Conservation (phyloP, 2,113 vertebrate species). For the Taurulus bubalis region DNA sequence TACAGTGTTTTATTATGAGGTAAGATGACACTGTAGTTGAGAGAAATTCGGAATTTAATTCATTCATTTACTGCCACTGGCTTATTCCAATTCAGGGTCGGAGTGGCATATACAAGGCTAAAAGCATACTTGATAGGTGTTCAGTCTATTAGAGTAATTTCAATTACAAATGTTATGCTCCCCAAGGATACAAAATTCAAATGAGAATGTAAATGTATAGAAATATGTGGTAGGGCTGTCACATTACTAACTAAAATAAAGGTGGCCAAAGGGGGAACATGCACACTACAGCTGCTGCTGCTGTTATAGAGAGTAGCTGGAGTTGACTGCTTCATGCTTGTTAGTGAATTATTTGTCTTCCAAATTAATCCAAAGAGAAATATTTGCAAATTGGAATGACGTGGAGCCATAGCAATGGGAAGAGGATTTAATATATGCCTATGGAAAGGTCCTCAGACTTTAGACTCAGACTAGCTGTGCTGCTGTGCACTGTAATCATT, state of each 20-base stretch:
- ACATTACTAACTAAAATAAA: neutral
- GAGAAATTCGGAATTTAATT: neutral
- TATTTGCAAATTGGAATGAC: neutral
- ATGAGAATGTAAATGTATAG: neutral
- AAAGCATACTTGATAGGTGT: conserved; percentile 28
- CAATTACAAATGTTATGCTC: conserved; percentile 2
- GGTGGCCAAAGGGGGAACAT: neutral
- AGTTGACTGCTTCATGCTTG: neutral
- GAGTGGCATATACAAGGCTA: neutral
- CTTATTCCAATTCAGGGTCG: conserved; percentile 36
- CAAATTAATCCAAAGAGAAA: conserved; percentile 3
- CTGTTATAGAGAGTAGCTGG: neutral
- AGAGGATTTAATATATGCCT: neutral
- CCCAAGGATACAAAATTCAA: conserved; percentile 1
- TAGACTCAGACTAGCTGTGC: neutral
- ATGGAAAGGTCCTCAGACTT: neutral
- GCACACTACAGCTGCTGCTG: neutral
- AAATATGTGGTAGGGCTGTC: neutral
- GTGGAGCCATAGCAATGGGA: neutral
- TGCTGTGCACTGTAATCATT: neutral
- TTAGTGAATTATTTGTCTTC: neutral
- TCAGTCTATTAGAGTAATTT: conserved; percentile 18
- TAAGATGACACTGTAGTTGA: conserved; percentile 19
- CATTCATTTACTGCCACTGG: conserved; percentile 8
- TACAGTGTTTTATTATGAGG: conserved; percentile 27